Evolutionary conservation across 2,113 vertebrate species (phyloP).

Genomic region (Callochromis pleurospilus): DNA sequence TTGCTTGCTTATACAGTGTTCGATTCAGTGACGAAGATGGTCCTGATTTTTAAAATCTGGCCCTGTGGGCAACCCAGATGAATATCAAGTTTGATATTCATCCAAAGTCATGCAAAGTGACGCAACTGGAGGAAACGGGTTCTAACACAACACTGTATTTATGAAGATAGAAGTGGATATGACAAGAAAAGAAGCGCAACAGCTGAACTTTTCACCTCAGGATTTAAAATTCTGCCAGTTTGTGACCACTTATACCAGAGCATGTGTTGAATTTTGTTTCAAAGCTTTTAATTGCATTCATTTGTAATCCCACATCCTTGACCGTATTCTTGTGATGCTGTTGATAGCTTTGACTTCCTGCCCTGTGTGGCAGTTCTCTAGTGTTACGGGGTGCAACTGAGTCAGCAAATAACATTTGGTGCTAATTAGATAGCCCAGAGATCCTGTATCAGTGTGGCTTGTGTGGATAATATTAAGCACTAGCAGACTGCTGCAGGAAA

Average conservation of each 20-base stretch:
- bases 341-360: neutral
- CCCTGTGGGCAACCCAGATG: neutral
- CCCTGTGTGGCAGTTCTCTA: neutral
- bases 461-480: neutral
- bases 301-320: neutral
- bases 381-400: neutral
- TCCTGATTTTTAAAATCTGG: neutral
- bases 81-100: neutral
- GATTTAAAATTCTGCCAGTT: neutral
- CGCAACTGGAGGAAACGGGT: neutral
- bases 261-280: neutral
- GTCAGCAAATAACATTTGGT: slow-evolving; percentile 9
- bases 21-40: neutral
- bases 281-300: neutral
- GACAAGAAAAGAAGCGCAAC: neutral
- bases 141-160: neutral
- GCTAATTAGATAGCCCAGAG: slow-evolving; percentile 21
- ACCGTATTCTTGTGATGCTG: neutral
- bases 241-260: neutral
- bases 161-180: neutral
- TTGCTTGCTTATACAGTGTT: neutral
- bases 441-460: neutral
- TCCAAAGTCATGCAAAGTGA: neutral
- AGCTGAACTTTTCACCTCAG: neutral
- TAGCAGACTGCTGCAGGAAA: neutral